Conservation (phyloP, 2,797 vertebrate species). For the Rhinella marina region DNA sequence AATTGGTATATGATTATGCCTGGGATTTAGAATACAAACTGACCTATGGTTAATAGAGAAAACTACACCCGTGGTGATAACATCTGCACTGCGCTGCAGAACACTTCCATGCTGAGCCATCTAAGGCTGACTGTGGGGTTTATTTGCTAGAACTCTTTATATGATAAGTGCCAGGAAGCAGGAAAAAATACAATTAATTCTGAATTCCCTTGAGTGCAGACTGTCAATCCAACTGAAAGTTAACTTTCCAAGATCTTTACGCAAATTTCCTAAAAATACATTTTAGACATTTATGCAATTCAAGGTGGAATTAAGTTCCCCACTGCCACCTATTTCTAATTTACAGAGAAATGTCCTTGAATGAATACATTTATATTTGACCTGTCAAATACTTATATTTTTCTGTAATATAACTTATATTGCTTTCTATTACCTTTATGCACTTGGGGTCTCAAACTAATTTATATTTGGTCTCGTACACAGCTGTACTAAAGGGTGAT, state of each 20-base stretch:
- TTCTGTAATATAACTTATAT: no score
- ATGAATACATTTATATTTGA: background rate
- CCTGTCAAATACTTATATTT: no score
- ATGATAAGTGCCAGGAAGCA: slow-evolving; percentile 7
- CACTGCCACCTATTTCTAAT: background rate
- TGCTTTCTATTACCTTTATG: no score
- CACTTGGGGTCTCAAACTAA: no score
- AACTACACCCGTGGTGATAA: slow-evolving; percentile 14
- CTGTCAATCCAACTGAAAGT: background rate
- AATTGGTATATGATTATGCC: slow-evolving; percentile 16
- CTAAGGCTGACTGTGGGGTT: background rate
- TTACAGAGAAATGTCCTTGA: background rate
- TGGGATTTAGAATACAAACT: slow-evolving; percentile 1
- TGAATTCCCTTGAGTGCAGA: background rate
- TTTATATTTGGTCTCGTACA: no score
- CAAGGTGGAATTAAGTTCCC: background rate
- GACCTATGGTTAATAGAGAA: slow-evolving; percentile 43
- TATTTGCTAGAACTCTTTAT: background rate
- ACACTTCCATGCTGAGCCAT: background rate
- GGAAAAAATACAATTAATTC: background rate
- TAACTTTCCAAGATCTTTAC: background rate
- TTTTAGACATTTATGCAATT: background rate
- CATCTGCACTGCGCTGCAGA: background rate
- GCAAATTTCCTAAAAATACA: background rate
- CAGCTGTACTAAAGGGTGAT: no score